These are phyloP conservation scores for Melanargia galathea DNA, from an alignment of 2,888 invertebrate genomes.

Conservation along the genomic window DNA sequence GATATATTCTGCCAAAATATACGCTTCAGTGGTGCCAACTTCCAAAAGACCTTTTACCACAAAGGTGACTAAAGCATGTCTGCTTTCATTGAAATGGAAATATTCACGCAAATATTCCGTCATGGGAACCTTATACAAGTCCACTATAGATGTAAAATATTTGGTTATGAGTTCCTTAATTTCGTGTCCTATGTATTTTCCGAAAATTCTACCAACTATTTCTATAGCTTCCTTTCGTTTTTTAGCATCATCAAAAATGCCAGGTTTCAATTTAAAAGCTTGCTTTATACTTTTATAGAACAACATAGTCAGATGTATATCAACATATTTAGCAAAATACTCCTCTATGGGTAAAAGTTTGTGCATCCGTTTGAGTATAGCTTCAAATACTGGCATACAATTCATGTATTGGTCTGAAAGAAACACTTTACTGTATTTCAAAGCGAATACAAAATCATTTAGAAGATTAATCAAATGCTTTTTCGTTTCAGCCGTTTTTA, in stretches of 20 bases:
- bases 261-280: constrained; percentile 47
- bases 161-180: constrained; percentile 46
- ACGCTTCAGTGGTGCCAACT: constrained; percentile 35
- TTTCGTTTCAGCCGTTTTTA: constrained; percentile 26
- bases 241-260: constrained; percentile 47
- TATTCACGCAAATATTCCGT: constrained; percentile 43
- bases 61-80: constrained; percentile 33
- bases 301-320: constrained; percentile 57
- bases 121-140: constrained; percentile 49
- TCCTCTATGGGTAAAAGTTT: constrained; percentile 51
- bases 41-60: constrained; percentile 42
- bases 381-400: constrained; percentile 53
- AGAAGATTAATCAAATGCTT: constrained; percentile 37
- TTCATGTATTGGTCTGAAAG: constrained; percentile 49
- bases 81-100: constrained; percentile 33
- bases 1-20: constrained; percentile 41
- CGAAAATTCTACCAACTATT: constrained; percentile 54
- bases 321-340: constrained; percentile 49
- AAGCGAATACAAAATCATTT: constrained; percentile 44
- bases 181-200: constrained; percentile 53
- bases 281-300: constrained; percentile 57
- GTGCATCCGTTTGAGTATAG: constrained; percentile 48
- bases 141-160: constrained; percentile 55
- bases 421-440: constrained; percentile 54
- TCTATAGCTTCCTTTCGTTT: constrained; percentile 48